These are phyloP conservation scores for Acanthaster planci DNA, from an alignment of 35 echinoderm and acorn worm species.

Conservation along the genomic window DNA sequence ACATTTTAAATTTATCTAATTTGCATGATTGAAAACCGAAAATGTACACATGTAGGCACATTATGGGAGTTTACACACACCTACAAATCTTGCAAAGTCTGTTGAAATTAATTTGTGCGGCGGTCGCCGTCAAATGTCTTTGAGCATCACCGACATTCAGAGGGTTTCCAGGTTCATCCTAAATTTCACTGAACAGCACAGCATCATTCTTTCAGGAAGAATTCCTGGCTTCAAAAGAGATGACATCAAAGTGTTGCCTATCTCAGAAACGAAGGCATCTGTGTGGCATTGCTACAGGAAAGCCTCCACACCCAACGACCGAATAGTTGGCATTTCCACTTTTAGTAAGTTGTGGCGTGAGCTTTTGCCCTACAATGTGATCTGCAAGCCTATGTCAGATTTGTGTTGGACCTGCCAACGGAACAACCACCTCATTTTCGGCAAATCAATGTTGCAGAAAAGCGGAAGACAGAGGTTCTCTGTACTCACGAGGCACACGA, in stretches of 20 bases:
- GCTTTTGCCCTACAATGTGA: constrained; percentile 33
- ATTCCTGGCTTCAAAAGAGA: constrained; percentile 39
- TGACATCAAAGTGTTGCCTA: constrained; percentile 22
- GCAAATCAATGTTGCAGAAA: too few species aligned
- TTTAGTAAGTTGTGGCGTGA: constrained; percentile 41
- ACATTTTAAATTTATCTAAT: neutral
- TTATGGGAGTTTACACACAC: neutral
- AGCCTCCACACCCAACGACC: neutral
- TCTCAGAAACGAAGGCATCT: constrained; percentile 6
- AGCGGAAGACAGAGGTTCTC: too few species aligned
- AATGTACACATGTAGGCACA: neutral
- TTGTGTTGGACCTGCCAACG: too few species aligned
- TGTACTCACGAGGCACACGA: too few species aligned
- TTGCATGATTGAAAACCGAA: neutral
- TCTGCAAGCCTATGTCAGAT: constrained; percentile 39
- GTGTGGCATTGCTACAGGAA: constrained; percentile 34
- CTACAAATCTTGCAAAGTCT: neutral
- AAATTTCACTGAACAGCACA: constrained; percentile 27
- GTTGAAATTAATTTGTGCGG: neutral
- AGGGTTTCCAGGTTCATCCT: neutral
- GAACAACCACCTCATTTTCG: too few species aligned
- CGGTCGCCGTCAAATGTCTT: neutral
- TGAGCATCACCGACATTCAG: neutral
- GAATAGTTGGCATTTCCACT: neutral
- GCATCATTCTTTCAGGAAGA: constrained; percentile 29